phyloP scores from a whole-genome alignment of 2,888 invertebrate species.

The Apamea anceps region DNA sequence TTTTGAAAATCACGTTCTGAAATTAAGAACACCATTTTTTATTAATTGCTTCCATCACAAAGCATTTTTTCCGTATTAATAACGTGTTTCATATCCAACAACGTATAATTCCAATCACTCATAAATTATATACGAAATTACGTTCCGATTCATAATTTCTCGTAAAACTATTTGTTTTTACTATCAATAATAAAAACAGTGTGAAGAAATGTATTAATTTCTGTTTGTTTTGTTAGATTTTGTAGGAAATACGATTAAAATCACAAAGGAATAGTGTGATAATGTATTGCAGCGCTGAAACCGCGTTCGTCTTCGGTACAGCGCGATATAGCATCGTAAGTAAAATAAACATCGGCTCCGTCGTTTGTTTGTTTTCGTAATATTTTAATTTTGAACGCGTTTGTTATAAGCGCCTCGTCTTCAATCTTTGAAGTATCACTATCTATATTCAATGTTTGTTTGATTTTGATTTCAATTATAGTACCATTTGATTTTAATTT shows the following conservation, averaged over 20 bases:
- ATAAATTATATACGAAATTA: slow-evolving; percentile 55
- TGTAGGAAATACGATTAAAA: slow-evolving; percentile 62
- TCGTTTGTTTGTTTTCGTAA: slow-evolving; percentile 84
- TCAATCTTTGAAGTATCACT: slow-evolving; percentile 80
- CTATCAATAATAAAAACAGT: slow-evolving; percentile 57
- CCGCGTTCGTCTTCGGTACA: slow-evolving; percentile 77
- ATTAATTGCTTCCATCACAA: slow-evolving; percentile 12
- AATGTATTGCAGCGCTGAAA: slow-evolving; percentile 65
- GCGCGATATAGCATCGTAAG: slow-evolving; percentile 79
- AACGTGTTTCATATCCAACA: slow-evolving; percentile 56
- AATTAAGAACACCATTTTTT: not conserved
- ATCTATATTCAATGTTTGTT: slow-evolving; percentile 64
- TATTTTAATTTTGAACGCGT: slow-evolving; percentile 85
- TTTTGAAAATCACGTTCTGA: not conserved
- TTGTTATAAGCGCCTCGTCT: slow-evolving; percentile 76
- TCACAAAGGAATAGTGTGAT: slow-evolving; percentile 66
- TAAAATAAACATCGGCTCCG: slow-evolving; percentile 77
- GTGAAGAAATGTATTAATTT: slow-evolving; percentile 64
- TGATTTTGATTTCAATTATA: slow-evolving; percentile 65
- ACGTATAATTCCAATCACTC: slow-evolving; percentile 53
- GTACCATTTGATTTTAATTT: slow-evolving; percentile 59
- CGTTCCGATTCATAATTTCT: slow-evolving; percentile 54
- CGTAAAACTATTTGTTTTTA: slow-evolving; percentile 56
- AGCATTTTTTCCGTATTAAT: slow-evolving; percentile 6
- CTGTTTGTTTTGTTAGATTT: slow-evolving; percentile 61